Evolutionary conservation across 2,888 invertebrate species (phyloP), one percentile per base, ranked within the genome.

Genomic region (Phengaris arion): DNA sequence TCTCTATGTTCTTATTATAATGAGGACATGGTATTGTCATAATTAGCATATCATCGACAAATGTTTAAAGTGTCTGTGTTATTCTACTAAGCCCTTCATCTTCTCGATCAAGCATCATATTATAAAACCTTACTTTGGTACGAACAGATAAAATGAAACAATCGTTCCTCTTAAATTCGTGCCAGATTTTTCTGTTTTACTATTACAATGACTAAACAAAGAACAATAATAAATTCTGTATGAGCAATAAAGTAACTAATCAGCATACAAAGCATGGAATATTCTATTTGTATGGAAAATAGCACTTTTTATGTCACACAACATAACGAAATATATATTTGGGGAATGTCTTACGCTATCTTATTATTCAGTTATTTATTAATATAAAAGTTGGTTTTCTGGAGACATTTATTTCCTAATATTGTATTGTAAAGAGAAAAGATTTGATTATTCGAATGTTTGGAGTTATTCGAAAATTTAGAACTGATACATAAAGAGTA

Each of bases 251-350:
- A 68, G 45, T 68, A 8, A 68, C 68, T 68, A 68, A 68, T 68
- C 46, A 68, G 46, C 68, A 68, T 68, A 35, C 46, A 13, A 68
- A 46, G 55, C 13, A 55, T 55, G 55, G 68, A 68, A 68, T 68
- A 45, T 46, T 13, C 68, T 68, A 68, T 68, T 68, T 68, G 68
- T 68, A 68, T 68, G 68, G 35, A 46, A 46, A 68, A 46, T 46
- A 35, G 46, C n/a, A 13, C 46, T 68, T 68, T 68, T 68, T 68
- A 68, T 68, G 46, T 46, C 68, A 46, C n/a, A 35, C 46, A 68
- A 68, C 46, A 68, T 46, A 68, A 13, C 35, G 68, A 9, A 46
- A 13, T 13, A 45, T 68, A 68, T 68, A 68, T 68, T 68, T 10
- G 13, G 13, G 46, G 46, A 35, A 13, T n/a, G 68, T 35, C 45